Evolutionary conservation across 2,113 vertebrate species (phyloP).

Genomic region (Callaeas wilsoni): DNA sequence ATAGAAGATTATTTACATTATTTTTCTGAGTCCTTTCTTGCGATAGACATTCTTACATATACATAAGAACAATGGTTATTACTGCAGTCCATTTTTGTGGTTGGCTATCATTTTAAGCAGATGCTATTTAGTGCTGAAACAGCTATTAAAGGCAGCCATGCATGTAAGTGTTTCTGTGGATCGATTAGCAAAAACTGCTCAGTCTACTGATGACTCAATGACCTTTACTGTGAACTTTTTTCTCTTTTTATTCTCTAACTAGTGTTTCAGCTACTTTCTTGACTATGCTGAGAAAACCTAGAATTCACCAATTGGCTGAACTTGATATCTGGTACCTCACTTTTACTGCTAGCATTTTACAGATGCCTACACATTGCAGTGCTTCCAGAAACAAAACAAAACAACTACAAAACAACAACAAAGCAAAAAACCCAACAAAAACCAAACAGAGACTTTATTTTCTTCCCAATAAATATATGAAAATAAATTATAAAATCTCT

Average conservation of each 20-base stretch:
- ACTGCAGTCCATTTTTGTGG: background rate
- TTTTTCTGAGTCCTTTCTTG: background rate
- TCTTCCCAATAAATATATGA: background rate
- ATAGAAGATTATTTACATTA: background rate
- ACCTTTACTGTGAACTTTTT: background rate
- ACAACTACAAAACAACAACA: background rate
- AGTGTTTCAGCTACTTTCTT: background rate
- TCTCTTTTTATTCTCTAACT: background rate
- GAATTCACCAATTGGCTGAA: background rate
- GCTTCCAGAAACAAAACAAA: background rate
- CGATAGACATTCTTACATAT: background rate
- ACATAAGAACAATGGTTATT: background rate
- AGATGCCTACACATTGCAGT: background rate
- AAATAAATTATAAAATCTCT: background rate
- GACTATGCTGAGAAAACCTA: background rate
- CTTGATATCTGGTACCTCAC: background rate
- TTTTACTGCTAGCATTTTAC: background rate
- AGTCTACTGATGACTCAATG: background rate
- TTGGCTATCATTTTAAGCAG: slow-evolving; percentile 41
- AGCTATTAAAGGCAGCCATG: slow-evolving; percentile 37
- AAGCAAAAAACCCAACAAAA: background rate
- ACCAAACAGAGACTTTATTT: background rate
- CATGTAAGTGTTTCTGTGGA: slow-evolving; percentile 50
- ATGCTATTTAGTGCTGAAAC: slow-evolving; percentile 33
- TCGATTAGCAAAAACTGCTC: slow-evolving; percentile 8